These are phyloP conservation scores for Pseudeuparius sepicola DNA, from an alignment of 2,888 invertebrate genomes.

Conservation along the genomic window DNA sequence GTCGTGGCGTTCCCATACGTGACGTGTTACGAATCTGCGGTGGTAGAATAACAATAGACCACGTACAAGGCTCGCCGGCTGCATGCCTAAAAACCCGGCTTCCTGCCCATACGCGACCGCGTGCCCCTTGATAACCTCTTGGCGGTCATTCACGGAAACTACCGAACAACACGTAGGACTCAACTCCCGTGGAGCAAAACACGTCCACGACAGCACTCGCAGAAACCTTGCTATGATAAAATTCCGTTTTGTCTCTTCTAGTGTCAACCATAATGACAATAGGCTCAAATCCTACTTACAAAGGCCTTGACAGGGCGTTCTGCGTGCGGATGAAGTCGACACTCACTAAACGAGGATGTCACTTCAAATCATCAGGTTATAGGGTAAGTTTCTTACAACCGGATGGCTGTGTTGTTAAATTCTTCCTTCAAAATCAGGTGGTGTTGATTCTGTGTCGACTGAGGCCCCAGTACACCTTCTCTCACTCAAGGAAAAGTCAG, in stretches of 20 bases:
- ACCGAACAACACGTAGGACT: too few species aligned
- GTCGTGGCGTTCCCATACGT: too few species aligned
- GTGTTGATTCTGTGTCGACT: conserved; percentile 85
- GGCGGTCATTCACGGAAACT: too few species aligned
- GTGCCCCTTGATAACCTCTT: too few species aligned
- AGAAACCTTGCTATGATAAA: too few species aligned
- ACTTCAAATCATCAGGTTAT: conserved; percentile 93
- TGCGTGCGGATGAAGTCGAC: conserved; percentile 98
- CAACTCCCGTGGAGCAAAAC: too few species aligned
- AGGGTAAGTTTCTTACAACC: conserved; percentile 57
- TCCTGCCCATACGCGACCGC: too few species aligned
- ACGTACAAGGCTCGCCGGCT: conserved; percentile 35
- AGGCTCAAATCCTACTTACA: conserved; percentile 53
- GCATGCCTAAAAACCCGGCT: conserved; percentile 37
- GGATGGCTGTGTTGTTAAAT: neutral
- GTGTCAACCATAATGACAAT: conserved; percentile 79
- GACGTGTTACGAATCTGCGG: conserved; percentile 38
- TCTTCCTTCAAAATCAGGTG: conserved; percentile 53
- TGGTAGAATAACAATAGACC: conserved; percentile 35
- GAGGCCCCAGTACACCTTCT: conserved; percentile 87
- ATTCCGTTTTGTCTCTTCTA: conserved; percentile 42
- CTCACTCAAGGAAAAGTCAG: conserved; percentile 78
- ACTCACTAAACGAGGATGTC: conserved; percentile 91
- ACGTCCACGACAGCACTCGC: too few species aligned
- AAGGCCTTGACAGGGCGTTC: conserved; percentile 84